Percentiles rank a stretch among this genome's conserved stretches.
Conservation (phyloP, 2,113 vertebrate species). For the Bettongia penicillata region DNA sequence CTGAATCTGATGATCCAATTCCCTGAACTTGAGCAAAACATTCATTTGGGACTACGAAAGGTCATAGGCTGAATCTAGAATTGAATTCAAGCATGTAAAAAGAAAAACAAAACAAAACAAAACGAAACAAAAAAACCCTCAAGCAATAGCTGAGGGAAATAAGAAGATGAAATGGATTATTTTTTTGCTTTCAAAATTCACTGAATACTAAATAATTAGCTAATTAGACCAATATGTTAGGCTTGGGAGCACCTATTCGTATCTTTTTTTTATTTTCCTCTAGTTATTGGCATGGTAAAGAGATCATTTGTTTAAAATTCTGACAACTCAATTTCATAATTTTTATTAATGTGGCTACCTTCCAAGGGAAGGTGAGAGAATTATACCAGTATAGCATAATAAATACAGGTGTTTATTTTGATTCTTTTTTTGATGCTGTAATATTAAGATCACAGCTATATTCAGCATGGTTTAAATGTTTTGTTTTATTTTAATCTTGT, state of each 20-base stretch:
- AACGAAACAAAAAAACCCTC: too few species aligned
- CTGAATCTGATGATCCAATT: slow-evolving; percentile 55
- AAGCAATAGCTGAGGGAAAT: background rate
- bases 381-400: background rate
- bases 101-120: too few species aligned
- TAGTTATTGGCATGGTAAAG: background rate
- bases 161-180: background rate
- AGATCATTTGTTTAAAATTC: background rate
- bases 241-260: background rate
- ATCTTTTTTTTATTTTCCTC: background rate
- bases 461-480: background rate
- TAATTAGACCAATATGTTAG: background rate
- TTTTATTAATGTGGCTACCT: background rate
- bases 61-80: slow-evolving; percentile 60
- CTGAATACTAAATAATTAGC: background rate
- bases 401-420: background rate
- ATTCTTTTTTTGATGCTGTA: background rate
- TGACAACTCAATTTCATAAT: background rate
- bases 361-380: background rate
- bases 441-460: background rate
- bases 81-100: slow-evolving; percentile 58
- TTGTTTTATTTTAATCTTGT: background rate
- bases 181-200: background rate
- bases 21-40: slow-evolving; percentile 65
- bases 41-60: slow-evolving; percentile 69